Evolutionary conservation across 1,140 invertebrate genomes (phyloP).

Genomic region (Drosophila pectinifera): DNA sequence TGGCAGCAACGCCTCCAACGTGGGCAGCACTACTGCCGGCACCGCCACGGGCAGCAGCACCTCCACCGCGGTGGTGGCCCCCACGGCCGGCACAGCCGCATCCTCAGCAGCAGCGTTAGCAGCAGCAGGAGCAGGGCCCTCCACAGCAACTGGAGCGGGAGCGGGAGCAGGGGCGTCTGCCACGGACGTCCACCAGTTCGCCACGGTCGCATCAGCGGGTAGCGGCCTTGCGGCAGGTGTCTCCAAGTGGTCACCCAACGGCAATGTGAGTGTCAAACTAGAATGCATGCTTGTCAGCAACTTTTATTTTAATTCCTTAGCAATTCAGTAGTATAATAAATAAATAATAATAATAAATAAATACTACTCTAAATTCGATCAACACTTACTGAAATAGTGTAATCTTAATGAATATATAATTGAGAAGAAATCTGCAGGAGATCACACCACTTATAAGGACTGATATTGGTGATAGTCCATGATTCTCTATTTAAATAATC

Average conservation of each 20-base stretch:
- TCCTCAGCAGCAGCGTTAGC: constrained; percentile 11
- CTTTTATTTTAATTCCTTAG: neutral
- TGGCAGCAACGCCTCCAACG: constrained; percentile 75
- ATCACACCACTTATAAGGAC: too few relatives aligned
- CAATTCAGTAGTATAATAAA: neutral
- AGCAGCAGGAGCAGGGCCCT: constrained; percentile 25
- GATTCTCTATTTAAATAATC: too few relatives aligned
- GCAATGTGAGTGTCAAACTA: constrained; percentile 75
- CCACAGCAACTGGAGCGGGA: constrained; percentile 7
- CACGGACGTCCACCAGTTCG: constrained; percentile 43
- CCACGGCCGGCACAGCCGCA: constrained; percentile 17
- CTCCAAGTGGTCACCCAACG: constrained; percentile 83
- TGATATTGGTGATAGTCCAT: too few relatives aligned
- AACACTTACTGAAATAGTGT: too few relatives aligned
- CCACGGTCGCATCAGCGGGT: constrained; percentile 32
- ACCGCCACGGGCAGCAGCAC: constrained; percentile 70
- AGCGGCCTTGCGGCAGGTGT: constrained; percentile 38
- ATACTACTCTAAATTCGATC: too few relatives aligned
- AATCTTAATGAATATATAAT: too few relatives aligned
- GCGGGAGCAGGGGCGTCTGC: constrained; percentile 23
- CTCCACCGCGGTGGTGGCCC: constrained; percentile 62
- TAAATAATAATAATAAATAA: too few relatives aligned
- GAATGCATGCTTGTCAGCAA: too few relatives aligned
- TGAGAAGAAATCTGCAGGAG: too few relatives aligned
- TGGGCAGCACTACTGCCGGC: constrained; percentile 69